Evolutionary conservation across 2,113 vertebrate species (phyloP), one percentile per base, ranked within the genome.

Genomic region (Dicerorhinus sumatrensis): DNA sequence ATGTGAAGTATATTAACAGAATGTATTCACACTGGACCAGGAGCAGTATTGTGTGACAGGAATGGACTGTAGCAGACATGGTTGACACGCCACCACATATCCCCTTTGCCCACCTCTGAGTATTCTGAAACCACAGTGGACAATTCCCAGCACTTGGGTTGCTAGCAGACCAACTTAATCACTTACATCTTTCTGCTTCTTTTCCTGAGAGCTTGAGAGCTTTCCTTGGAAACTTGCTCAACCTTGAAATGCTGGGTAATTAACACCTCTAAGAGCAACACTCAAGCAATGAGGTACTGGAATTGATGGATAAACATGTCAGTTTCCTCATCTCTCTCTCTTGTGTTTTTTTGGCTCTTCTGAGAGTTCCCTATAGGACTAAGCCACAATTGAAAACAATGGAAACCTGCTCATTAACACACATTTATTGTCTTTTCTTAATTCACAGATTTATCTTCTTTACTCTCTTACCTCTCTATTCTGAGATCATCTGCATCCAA

Each of bases 41-140:
- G 18, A 42, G 23, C 33, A n/a, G 60, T 25, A 46, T 16, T 63
- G n/a, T 42, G 29, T 73, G 25, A 69, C 25, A 60, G 31, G 33
- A 70, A 31, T 27, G 6, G 7, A 12, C 18, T 20, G 14, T 11
- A 27, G 51, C 20, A 12, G 1, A 16, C 3, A 0, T 9, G 27
- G 20, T 29, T 42, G 60, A 29, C 39, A 48, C 17, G 20, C 36
- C 7, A 46, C 21, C 72, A 10, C 8, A 3, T 5, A 6, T 46
- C 9, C 8, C 18, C 7, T 23, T 16, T 21, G 8, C 5, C 18
- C 2, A 54, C 12, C 14, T 96, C 48, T 65, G 17, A 88, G 16
- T 25, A 62, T 54, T 65, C 36, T 46, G 33, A 21, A 60, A 0
- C 48, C 9, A 8, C 8, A 42, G 14, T 5, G 33, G 18, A 10